Conservation (phyloP, 2,113 vertebrate species). For the Vulpes ferrilata region DNA sequence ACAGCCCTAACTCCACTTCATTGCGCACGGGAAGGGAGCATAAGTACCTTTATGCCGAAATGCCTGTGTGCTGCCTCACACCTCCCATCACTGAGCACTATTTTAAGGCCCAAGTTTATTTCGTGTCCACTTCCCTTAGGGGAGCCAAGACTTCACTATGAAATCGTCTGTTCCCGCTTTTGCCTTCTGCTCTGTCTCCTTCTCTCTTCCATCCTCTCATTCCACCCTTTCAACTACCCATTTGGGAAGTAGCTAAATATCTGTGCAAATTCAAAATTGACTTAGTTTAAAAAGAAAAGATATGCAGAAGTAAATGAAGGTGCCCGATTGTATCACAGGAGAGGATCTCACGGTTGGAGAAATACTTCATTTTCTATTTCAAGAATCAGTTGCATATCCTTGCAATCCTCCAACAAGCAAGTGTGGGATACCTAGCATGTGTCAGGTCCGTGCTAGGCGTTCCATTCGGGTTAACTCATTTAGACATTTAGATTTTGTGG, state of each 20-base stretch:
- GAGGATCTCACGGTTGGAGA: not conserved
- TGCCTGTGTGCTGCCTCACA: not conserved
- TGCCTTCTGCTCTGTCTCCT: not conserved
- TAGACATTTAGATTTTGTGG: not conserved
- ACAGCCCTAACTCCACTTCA: constrained; percentile 39
- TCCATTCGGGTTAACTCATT: not conserved
- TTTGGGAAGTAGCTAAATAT: not conserved
- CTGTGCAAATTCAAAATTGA: not conserved
- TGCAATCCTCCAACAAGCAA: too few species aligned
- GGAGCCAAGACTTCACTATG: not conserved
- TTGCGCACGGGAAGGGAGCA: not conserved
- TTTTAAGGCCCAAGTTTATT: not conserved
- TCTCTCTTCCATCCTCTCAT: not conserved
- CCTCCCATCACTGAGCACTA: not conserved
- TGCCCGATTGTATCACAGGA: not conserved
- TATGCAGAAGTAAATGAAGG: not conserved
- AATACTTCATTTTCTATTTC: not conserved
- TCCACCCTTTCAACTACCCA: not conserved
- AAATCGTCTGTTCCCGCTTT: not conserved
- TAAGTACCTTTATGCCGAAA: not conserved
- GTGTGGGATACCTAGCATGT: rapidly evolving
- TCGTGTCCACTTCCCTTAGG: not conserved
- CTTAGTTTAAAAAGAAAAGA: not conserved
- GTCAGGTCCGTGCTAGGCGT: not conserved
- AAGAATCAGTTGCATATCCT: not conserved